Evolutionary conservation across 2,113 vertebrate genomes (phyloP).

Genomic region (Oryctolagus cuniculus): DNA sequence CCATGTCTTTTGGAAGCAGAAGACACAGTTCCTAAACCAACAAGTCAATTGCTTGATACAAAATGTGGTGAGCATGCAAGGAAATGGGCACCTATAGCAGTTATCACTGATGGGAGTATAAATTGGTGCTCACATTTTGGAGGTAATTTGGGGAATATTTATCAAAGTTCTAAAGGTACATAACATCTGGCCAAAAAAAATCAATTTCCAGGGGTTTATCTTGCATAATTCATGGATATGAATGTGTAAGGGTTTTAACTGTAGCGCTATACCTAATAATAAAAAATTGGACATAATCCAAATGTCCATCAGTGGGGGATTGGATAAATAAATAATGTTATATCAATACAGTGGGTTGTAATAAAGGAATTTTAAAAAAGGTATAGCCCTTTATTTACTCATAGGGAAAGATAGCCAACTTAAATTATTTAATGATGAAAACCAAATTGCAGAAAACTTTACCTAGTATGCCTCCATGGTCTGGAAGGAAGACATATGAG

Average conservation of each 20-base stretch:
- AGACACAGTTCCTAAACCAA: neutral
- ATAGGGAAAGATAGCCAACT: slow-evolving; percentile 29
- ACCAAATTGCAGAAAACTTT: slow-evolving; percentile 20
- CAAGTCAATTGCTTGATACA: neutral
- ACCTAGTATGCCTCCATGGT: neutral
- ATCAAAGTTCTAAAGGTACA: slow-evolving; percentile 22
- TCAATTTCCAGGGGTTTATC: neutral
- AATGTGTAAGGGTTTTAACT: slow-evolving; percentile 17
- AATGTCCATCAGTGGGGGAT: neutral
- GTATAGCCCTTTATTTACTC: slow-evolving; percentile 45
- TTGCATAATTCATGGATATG: slow-evolving; percentile 5
- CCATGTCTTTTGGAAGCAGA: neutral
- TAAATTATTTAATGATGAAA: slow-evolving; percentile 67
- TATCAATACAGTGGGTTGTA: slow-evolving; percentile 9
- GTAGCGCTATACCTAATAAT: slow-evolving; percentile 18
- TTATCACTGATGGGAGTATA: neutral
- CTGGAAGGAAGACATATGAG: neutral
- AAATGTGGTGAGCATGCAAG: neutral
- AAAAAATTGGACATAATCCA: slow-evolving; percentile 62
- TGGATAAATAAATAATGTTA: slow-evolving; percentile 60
- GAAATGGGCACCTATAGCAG: neutral
- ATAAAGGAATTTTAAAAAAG: slow-evolving; percentile 2
- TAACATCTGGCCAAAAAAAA: slow-evolving; percentile 35
- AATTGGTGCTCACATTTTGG: neutral
- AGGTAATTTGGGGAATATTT: slow-evolving; percentile 37